A percentile compares a stretch with the other conserved stretches of the same genome.
Evolutionary conservation across 1,140 invertebrate genomes (phyloP).

Genomic region (Papilio dardanus): DNA sequence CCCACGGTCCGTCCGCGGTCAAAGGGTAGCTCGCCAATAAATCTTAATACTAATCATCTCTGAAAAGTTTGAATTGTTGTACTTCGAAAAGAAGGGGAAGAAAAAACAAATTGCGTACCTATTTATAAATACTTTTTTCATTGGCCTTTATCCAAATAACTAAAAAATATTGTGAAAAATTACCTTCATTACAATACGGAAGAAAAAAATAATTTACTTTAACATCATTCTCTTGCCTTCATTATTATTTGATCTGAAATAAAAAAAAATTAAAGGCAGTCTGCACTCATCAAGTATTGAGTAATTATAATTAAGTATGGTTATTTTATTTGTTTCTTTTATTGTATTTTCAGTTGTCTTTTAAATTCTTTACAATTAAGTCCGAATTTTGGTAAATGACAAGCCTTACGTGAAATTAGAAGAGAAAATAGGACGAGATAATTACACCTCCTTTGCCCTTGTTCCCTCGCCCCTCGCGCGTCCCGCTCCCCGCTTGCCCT

Average conservation of each 20-base stretch:
- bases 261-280: neutral
- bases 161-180: neutral
- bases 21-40: too few species aligned
- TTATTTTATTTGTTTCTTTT: neutral
- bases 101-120: neutral
- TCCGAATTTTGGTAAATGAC: conserved; percentile 42
- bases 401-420: conserved; percentile 73
- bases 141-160: neutral
- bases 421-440: conserved; percentile 78
- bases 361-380: conserved; percentile 14
- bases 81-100: neutral
- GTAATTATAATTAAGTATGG: too few species aligned
- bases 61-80: neutral
- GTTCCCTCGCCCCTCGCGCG: conserved; percentile 34
- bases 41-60: neutral
- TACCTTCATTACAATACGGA: neutral
- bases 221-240: neutral
- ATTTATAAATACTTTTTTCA: neutral
- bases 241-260: neutral
- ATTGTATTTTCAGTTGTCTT: neutral
- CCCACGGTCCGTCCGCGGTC: too few species aligned
- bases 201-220: neutral
- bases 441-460: conserved; percentile 55
- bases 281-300: neutral
- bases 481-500: conserved; percentile 51